These are phyloP conservation scores for Myiagra hebetior DNA, from an alignment of 2,113 vertebrate genomes.

Conservation along the genomic window DNA sequence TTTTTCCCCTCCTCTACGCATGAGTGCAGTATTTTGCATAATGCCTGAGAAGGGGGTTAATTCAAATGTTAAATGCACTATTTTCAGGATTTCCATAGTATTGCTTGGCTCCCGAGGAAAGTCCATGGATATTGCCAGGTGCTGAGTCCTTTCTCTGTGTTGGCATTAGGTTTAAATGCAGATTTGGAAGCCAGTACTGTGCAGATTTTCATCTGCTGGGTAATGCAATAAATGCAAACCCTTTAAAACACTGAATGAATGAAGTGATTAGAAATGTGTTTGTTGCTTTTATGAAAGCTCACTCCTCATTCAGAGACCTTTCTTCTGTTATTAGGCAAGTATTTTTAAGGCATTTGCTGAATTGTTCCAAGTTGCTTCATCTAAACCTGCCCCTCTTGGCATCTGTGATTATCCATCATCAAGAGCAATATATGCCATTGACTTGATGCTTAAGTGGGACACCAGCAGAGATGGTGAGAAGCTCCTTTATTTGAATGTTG, in stretches of 20 bases:
- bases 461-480: conserved; percentile 75
- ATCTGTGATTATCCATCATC: conserved; percentile 86
- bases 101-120: not conserved
- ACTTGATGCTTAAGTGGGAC: conserved; percentile 96
- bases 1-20: not conserved
- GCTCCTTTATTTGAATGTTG: not conserved
- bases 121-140: not conserved
- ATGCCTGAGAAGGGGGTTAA: not conserved
- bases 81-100: not conserved
- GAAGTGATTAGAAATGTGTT: not conserved
- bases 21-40: not conserved
- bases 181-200: not conserved
- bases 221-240: not conserved
- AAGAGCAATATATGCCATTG: conserved; percentile 89
- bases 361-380: conserved; percentile 83
- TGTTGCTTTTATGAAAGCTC: not conserved
- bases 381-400: conserved; percentile 84
- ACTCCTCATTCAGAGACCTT: not conserved
- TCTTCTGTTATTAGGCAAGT: conserved; percentile 66
- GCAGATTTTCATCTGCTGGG: not conserved
- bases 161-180: not conserved
- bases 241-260: not conserved
- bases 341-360: conserved; percentile 84
- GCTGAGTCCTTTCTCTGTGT: not conserved
- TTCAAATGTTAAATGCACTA: not conserved